A percentile compares a stretch with the other conserved stretches of the same genome.
These are phyloP conservation scores for Papio anubis DNA, from an alignment of 2,113 vertebrate genomes.

Conservation along the genomic window DNA sequence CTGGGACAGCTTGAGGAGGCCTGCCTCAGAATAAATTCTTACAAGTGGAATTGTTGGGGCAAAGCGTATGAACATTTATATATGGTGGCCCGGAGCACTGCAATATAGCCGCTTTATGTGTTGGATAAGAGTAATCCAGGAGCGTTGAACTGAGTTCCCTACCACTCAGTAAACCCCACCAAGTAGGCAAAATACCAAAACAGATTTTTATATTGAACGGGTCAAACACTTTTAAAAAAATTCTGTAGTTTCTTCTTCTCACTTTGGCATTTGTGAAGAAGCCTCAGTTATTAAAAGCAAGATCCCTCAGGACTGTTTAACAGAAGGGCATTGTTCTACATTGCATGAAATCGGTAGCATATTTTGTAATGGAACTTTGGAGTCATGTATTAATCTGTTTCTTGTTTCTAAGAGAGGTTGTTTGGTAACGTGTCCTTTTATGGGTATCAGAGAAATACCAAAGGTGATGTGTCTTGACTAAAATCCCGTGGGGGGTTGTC, in stretches of 20 bases:
- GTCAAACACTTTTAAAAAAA: neutral
- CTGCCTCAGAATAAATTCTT: neutral
- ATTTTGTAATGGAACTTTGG: neutral
- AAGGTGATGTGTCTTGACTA: neutral
- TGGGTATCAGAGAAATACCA: neutral
- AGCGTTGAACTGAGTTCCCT: fast-evolving
- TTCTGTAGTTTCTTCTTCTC: neutral
- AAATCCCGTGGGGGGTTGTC: neutral
- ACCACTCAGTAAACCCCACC: fast-evolving
- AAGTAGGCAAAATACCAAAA: neutral
- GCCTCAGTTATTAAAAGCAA: neutral
- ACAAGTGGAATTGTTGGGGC: neutral
- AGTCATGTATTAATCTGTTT: neutral
- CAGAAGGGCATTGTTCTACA: fast-evolving
- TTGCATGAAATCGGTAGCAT: no score
- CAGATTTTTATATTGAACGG: neutral
- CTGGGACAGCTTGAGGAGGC: neutral
- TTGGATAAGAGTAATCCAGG: neutral
- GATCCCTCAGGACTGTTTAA: neutral
- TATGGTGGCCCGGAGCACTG: neutral
- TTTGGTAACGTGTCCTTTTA: neutral
- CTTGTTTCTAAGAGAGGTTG: neutral
- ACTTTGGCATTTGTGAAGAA: neutral
- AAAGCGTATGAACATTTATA: neutral
- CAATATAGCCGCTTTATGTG: fast-evolving